Base-by-base conservation (phyloP, 1,140 invertebrate genomes). In the Centruroides vittatus region DNA sequence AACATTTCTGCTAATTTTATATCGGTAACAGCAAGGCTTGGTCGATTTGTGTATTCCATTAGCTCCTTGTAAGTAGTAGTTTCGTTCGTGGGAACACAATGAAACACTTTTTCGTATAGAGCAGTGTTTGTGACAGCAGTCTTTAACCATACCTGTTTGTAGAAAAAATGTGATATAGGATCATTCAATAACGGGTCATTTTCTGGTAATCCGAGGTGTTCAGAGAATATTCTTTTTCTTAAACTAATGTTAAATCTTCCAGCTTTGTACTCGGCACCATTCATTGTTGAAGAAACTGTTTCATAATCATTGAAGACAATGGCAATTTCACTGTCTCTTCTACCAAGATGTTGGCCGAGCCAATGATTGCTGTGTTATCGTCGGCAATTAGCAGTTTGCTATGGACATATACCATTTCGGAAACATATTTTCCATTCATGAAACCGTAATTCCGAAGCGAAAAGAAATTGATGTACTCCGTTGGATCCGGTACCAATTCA, bases 391-490 rank as follows among this genome's bases (percentile, higher is more conserved):
- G 81, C 56, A 98, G 73, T 75, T 98, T 98, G 60, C 92, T 96
- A 74, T 98, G 94, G n/a, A 98, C 91, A 72, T 98, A 98, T 59
- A 98, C 84, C 4, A 97, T 74, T 74, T 98, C 94, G 1, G 90
- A 91, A 13, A 96, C 83, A 66, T 81, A 41, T 41, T 7, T 41
- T 41, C 36, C 36, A 41, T 41, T 41, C 36, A 41, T 41, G 7
- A 41, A 41, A 41, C 7, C 7, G 36, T 41, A 41, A 41, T 41
- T 41, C 7, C 36, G 4, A 41, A 41, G 36, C 7, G 36, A 41
- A 41, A 41, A 41, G 36, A 41, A 41, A 7, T 54, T 35, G 23
- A 6, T 50, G 23, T 13, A 34, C 0, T 23, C 10, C 50, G 6
- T 13, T 9, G 11, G n/a, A 13, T 9, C 58, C 57, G 50, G 10